These are phyloP conservation scores for Zalophus californianus DNA, from an alignment of 2,797 vertebrate genomes.

Conservation along the genomic window DNA sequence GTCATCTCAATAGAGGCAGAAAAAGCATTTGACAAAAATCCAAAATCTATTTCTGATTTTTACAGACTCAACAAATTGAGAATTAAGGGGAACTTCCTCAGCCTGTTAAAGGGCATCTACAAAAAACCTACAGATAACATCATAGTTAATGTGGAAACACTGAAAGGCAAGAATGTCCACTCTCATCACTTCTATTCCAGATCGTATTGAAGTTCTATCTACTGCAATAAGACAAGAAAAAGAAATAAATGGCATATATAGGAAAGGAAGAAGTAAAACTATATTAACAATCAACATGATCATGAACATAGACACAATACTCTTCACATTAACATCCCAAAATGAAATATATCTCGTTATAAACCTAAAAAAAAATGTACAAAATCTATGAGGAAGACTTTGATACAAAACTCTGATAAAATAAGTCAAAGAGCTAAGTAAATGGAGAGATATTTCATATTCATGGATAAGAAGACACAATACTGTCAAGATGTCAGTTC, in stretches of 20 bases:
- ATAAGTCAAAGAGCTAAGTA: not conserved
- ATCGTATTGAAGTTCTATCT: not conserved
- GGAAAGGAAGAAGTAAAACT: not conserved
- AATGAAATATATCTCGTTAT: not conserved
- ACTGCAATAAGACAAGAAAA: not conserved
- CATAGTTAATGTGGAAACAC: not conserved
- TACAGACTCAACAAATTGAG: not conserved
- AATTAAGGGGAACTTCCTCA: not conserved
- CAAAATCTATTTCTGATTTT: not conserved
- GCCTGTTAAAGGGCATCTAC: not conserved
- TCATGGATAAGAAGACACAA: not conserved
- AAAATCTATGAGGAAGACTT: not conserved
- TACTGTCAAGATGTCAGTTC: not conserved
- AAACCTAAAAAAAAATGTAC: not conserved
- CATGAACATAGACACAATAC: not conserved
- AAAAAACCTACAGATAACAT: too few species aligned
- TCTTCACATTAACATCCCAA: not conserved
- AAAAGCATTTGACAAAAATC: not conserved
- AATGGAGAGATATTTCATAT: not conserved
- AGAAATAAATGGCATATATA: not conserved
- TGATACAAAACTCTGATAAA: not conserved
- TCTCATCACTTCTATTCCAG: not conserved
- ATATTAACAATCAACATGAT: not conserved
- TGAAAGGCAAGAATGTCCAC: not conserved
- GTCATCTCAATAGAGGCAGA: not conserved